Percentiles rank a stretch among this genome's conserved stretches.
phyloP scores from a whole-genome alignment of 2,797 vertebrate genomes.

The Crenichthys baileyi region DNA sequence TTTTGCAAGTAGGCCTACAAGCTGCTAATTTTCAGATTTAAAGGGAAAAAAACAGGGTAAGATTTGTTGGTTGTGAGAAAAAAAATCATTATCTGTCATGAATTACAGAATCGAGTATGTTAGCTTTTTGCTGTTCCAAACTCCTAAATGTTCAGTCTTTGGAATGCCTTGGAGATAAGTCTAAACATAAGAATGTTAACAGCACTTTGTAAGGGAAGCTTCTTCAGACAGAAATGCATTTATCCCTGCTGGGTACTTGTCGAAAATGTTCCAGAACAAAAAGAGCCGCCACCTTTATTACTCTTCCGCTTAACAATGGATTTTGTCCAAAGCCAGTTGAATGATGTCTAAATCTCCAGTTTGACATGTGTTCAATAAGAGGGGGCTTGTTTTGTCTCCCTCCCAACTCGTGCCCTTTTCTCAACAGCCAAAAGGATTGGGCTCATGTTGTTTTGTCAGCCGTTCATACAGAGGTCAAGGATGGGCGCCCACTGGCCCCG shows the following conservation, averaged over 20 bases:
- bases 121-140: background rate
- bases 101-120: background rate
- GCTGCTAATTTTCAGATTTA: background rate
- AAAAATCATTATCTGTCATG: background rate
- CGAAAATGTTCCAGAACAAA: conserved; percentile 17
- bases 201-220: background rate
- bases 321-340: conserved; percentile 39
- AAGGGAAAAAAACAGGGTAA: background rate
- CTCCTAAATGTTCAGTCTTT: background rate
- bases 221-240: conserved; percentile 7
- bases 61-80: background rate
- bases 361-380: conserved; percentile 56
- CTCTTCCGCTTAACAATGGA: conserved; percentile 25
- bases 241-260: conserved; percentile 16
- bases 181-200: background rate
- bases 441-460: conserved; percentile 59
- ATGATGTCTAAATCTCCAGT: conserved; percentile 28
- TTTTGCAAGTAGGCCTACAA: too few relatives aligned
- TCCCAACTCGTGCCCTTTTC: conserved; percentile 50
- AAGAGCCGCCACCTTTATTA: conserved; percentile 25
- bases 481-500: conserved; percentile 51
- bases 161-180: too few relatives aligned
- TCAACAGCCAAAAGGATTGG: conserved; percentile 54
- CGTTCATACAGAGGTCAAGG: conserved; percentile 68
- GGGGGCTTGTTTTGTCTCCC: conserved; percentile 48